Percentiles rank a stretch among this genome's conserved stretches.
These are phyloP conservation scores for Omphaloscelis lunosa DNA, from an alignment of 2,888 invertebrate species.

Conservation along the genomic window DNA sequence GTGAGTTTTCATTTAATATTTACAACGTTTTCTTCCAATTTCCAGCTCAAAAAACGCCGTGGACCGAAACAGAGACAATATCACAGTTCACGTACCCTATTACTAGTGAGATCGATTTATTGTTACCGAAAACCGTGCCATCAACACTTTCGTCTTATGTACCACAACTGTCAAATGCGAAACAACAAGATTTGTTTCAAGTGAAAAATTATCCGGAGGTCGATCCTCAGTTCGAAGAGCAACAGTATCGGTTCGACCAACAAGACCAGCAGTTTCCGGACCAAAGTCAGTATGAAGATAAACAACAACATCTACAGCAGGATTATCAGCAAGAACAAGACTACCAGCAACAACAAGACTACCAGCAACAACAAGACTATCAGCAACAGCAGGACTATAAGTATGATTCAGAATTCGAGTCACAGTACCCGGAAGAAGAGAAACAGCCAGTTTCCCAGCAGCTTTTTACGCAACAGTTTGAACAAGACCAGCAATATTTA, in stretches of 20 bases:
- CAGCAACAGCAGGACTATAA: slow-evolving; percentile 62
- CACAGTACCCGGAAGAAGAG: slow-evolving; percentile 71
- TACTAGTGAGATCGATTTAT: slow-evolving; percentile 80
- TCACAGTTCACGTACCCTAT: slow-evolving; percentile 83
- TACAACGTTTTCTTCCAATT: slow-evolving; percentile 80
- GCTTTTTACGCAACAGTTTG: slow-evolving; percentile 69
- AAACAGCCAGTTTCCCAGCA: slow-evolving; percentile 71
- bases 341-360: slow-evolving; percentile 61
- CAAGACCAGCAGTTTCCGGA: slow-evolving; percentile 67
- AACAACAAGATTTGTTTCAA: slow-evolving; percentile 78
- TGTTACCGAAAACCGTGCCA: slow-evolving; percentile 81
- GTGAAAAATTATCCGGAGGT: slow-evolving; percentile 79
- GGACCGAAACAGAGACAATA: slow-evolving; percentile 83
- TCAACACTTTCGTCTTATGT: slow-evolving; percentile 80
- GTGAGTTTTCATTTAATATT: slow-evolving; percentile 73
- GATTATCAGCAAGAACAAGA: slow-evolving; percentile 60
- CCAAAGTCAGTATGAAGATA: slow-evolving; percentile 70
- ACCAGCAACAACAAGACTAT: slow-evolving; percentile 58
- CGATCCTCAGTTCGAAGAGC: slow-evolving; percentile 74
- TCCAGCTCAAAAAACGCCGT: slow-evolving; percentile 88
- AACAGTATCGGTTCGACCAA: slow-evolving; percentile 71
- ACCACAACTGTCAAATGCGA: slow-evolving; percentile 80
- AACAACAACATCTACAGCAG: slow-evolving; percentile 64
- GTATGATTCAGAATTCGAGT: slow-evolving; percentile 66
- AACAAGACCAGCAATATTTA: slow-evolving; percentile 73